Base-by-base conservation (phyloP, 2,888 invertebrate genomes). In the Acanthoscelides obtectus region DNA sequence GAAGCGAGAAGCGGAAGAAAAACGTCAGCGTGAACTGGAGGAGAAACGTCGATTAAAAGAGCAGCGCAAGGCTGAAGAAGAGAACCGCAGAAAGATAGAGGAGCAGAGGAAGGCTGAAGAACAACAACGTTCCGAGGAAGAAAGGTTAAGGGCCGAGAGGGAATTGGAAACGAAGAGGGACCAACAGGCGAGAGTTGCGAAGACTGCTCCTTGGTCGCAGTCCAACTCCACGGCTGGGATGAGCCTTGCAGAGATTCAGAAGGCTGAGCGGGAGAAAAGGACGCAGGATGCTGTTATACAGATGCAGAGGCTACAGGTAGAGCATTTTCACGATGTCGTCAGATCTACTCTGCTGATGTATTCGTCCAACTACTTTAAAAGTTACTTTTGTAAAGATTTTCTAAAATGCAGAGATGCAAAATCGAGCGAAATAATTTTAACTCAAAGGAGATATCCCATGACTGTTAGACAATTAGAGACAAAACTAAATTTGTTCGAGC, bases 191-290 rank as follows among this genome's bases (percentile, higher is more conserved):
- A 80, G 82, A 3, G 85, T 87, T 72, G 75, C 81, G 0, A 88
- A 88, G 75, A 84, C 83, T 21, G 89, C 88, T 0, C 91, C 89
- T 0, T 89, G 89, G 89, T 86, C 87, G 71, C 89, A 88, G 72
- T 83, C 88, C 22, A 84, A 86, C 70, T 81, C 82, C 66, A 79
- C 77, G 20, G 81, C 81, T 6, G 86, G 86, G 4, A 83, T 87
- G 22, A 88, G 87, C 74, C 80, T 89, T 71, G 86, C 87, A 0
- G 89, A 89, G 74, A 89, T 89, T 69, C 89, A 89, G 76, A 80
- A 82, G 80, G 74, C 82, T 74, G 80, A 89, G 83, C 81, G 87
- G 82, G 83, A 88, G 83, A 82, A 88, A 84, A 85, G 88, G 83
- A 84, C 81, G 1, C 81, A 83, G 68, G 84, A 83, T 72, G 80